Base-by-base conservation (phyloP, 2,888 invertebrate genomes). In the Phengaris arion region DNA sequence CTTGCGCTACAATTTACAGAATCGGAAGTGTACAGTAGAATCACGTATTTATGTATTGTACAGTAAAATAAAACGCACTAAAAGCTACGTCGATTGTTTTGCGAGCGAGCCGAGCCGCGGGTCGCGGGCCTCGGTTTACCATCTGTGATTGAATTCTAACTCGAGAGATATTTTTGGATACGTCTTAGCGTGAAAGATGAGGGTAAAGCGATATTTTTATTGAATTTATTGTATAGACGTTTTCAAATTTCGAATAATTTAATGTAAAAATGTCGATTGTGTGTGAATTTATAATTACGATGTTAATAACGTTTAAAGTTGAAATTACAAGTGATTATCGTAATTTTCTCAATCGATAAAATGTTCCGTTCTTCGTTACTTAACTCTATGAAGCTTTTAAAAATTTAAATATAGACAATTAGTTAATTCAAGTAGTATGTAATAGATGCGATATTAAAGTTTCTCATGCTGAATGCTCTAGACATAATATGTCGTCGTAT, bases 81-180 rank as follows among this genome's bases (percentile, higher is more conserved):
- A 48, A 0, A 59, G 59, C 57, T 9, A 57, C 8, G 57, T 57
- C 15, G 15, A 57, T 59, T 59, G 64, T 64, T 64, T 22, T 6
- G 35, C 13, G 9, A 74, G 35, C 22, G 45, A 74, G n/a, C 13
- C 6, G 13, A 10, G 4, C 22, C 48, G 64, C 48, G 45, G 15
- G 54, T 54, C 69, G 10, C 55, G 75, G 76, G 77, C 76, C 77
- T 75, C 74, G 74, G 75, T 22, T 35, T 75, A 76, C 74, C 74
- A 68, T 79, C 79, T 79, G 79, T 79, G 79, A 79, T 79, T 75
- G 46, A 68, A 75, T 76, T 77, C 75, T 78, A 78, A 76, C 51
- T 77, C 74, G 48, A 77, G 76, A 77, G 70, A 77, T 81, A 80
- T 81, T 81, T 80, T 81, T 80, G 79, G 79, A 80, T 77, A 59